Evolutionary conservation across 1,140 invertebrate genomes (phyloP), one percentile per base, ranked within the genome.

Genomic region (Drosophila murphyi): DNA sequence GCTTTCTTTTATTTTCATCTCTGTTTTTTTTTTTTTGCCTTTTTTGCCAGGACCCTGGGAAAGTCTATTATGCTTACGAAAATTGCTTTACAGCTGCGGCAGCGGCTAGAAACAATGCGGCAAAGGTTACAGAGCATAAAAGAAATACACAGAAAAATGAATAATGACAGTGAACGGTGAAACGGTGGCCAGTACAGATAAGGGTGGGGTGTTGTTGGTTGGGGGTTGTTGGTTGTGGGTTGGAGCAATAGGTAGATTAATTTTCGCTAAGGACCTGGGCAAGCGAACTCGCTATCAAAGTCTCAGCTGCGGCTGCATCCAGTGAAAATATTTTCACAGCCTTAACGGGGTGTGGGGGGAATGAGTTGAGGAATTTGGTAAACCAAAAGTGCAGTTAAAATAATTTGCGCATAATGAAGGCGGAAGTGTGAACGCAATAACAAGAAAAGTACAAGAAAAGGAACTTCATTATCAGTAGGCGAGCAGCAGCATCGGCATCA

Each of bases 401-500:
- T 88, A 88, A 88, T 88, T 83, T 80, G 80, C 80, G 77, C 83
- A 88, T 88, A 88, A 88, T 88, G 85, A 83, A 88, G 85, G 85
- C 85, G 85, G 85, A 88, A 88, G 85, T 88, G 85, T 89, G 85
- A 88, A 88, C 76, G 83, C 73, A 83, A 89, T 82, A 80, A 86
- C 71, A 87, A 77, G 81, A 63, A 68, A 81, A 77, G 74, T 64
- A 76, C 63, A 81, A 65, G 74, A 70, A 87, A 79, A 60, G 61
- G 76, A 88, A 88, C 85, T 88, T 89, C 80, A 88, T 87, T 88
- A 87, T 89, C 80, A 74, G 60, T 51, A 52, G 62, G 32, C 41
- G 32, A 78, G 79, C 48, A 80, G 67, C 62, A 51, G 60, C 34
- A 45, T 10, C 28, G 55, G 70, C 70, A 68, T 65, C 61, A 76